Percentiles rank a stretch among this genome's conserved stretches.
Evolutionary conservation across 2,797 vertebrate species (phyloP).

Genomic region (Todus mexicanus): DNA sequence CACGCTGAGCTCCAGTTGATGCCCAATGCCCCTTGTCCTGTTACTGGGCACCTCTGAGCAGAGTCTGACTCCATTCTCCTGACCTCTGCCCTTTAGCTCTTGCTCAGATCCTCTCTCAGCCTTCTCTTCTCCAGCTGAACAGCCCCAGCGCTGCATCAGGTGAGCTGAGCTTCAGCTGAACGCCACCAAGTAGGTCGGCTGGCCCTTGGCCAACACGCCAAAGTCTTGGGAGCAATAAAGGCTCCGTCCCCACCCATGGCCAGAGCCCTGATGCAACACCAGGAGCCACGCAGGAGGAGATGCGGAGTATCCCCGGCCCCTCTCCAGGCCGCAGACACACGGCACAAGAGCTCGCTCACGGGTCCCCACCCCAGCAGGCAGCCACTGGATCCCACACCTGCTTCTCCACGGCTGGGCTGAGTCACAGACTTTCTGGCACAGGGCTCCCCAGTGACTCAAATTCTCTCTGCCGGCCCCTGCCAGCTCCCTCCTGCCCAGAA

Average conservation of each 20-base stretch:
- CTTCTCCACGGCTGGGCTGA: constrained; percentile 21
- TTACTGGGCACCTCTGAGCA: too few species aligned
- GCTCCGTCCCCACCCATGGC: background rate
- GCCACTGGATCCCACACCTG: constrained; percentile 38
- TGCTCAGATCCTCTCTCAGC: background rate
- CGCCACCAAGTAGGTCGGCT: constrained; percentile 5
- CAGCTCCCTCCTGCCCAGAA: constrained; percentile 50
- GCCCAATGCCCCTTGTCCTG: too few species aligned
- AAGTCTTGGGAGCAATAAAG: background rate
- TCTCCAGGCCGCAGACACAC: background rate
- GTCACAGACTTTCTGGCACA: constrained; percentile 43
- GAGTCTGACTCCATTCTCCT: background rate
- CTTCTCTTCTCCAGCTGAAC: background rate
- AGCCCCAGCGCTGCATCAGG: background rate
- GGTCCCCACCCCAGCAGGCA: constrained; percentile 10
- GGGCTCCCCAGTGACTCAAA: constrained; percentile 28
- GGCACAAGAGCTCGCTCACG: background rate
- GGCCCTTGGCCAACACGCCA: background rate
- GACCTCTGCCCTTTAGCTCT: background rate
- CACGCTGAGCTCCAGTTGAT: too few species aligned
- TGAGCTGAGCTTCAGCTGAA: background rate
- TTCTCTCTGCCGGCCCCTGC: constrained; percentile 37
- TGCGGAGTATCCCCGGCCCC: background rate
- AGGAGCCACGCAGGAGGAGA: background rate
- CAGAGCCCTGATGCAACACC: background rate